Evolutionary conservation across 2,888 invertebrate species (phyloP).

Genomic region (Tanypteryx hageni): DNA sequence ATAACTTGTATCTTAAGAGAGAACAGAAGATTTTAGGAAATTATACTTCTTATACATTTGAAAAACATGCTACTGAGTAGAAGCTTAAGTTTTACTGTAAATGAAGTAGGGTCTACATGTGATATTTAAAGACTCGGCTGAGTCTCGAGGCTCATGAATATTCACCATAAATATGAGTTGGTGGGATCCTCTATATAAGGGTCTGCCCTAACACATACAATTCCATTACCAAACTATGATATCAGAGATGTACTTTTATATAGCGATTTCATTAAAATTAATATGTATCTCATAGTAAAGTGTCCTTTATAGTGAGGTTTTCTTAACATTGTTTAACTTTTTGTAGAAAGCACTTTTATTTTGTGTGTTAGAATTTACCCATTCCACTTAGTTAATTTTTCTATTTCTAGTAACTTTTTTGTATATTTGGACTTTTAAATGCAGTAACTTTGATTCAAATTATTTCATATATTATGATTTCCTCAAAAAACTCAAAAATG

Average conservation of each 20-base stretch:
- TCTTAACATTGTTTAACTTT: neutral
- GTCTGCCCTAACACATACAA: conserved; percentile 43
- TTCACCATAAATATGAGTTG: conserved; percentile 46
- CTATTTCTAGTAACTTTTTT: conserved; percentile 32
- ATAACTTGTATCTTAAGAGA: neutral
- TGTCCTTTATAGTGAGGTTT: conserved; percentile 31
- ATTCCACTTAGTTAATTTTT: conserved; percentile 55
- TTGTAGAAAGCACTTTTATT: neutral
- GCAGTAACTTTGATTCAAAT: neutral
- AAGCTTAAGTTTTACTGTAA: conserved; percentile 34
- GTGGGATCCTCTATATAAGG: conserved; percentile 44
- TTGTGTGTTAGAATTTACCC: conserved; percentile 22
- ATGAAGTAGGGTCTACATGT: conserved; percentile 41
- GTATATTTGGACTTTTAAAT: conserved; percentile 27
- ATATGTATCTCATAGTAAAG: neutral
- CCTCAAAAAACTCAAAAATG: conserved; percentile 16
- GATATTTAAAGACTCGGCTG: conserved; percentile 36
- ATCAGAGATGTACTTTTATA: conserved; percentile 8
- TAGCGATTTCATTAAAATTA: neutral
- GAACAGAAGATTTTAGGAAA: neutral
- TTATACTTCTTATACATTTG: conserved; percentile 26
- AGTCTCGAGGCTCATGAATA: conserved; percentile 55
- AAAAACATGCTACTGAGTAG: conserved; percentile 60
- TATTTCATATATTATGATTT: conserved; percentile 36
- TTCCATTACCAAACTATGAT: conserved; percentile 36